Evolutionary conservation across 1,140 invertebrate genomes (phyloP).

Genomic region (Notospermus geniculatus): DNA sequence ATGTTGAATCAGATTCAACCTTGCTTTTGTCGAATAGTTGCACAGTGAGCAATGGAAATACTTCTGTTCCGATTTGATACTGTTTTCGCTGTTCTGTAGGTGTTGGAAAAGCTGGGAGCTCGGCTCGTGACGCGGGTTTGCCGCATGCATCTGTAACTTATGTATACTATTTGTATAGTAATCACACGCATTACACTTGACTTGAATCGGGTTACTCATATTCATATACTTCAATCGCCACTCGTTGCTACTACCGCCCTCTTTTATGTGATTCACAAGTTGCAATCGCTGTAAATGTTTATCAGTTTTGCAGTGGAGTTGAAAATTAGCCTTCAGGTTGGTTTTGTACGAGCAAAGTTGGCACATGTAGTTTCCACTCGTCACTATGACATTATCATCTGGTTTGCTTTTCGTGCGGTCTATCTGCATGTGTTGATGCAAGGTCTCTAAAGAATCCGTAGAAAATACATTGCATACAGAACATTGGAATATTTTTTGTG

Average conservation of each 20-base stretch:
- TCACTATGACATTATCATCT: slow-evolving; percentile 80
- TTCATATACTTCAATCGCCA: slow-evolving; percentile 90
- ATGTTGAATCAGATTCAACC: slow-evolving; percentile 84
- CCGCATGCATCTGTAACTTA: slow-evolving; percentile 85
- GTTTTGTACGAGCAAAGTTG: slow-evolving; percentile 98
- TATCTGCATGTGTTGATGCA: slow-evolving; percentile 86
- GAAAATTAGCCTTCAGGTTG: slow-evolving; percentile 98
- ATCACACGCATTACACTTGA: slow-evolving; percentile 94
- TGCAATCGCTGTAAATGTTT: slow-evolving; percentile 97
- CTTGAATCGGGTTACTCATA: slow-evolving; percentile 79
- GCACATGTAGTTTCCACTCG: slow-evolving; percentile 94
- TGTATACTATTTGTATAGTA: slow-evolving; percentile 96
- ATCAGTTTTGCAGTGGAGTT: slow-evolving; percentile 98
- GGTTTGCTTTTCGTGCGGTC: slow-evolving; percentile 82
- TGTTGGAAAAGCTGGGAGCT: slow-evolving; percentile 79
- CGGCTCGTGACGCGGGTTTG: slow-evolving; percentile 64
- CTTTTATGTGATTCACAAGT: slow-evolving; percentile 96
- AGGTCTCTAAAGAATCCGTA: slow-evolving; percentile 84
- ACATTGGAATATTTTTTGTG: slow-evolving; percentile 82
- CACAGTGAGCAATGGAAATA: slow-evolving; percentile 83
- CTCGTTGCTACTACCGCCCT: slow-evolving; percentile 88
- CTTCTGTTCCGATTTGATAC: slow-evolving; percentile 28
- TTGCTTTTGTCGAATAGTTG: slow-evolving; percentile 75
- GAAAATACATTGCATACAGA: slow-evolving; percentile 90
- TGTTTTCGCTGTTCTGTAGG: slow-evolving; percentile 65